Percentiles rank a stretch among this genome's conserved stretches.
Conservation (phyloP, 2,113 vertebrate genomes). For the Talpa occidentalis region DNA sequence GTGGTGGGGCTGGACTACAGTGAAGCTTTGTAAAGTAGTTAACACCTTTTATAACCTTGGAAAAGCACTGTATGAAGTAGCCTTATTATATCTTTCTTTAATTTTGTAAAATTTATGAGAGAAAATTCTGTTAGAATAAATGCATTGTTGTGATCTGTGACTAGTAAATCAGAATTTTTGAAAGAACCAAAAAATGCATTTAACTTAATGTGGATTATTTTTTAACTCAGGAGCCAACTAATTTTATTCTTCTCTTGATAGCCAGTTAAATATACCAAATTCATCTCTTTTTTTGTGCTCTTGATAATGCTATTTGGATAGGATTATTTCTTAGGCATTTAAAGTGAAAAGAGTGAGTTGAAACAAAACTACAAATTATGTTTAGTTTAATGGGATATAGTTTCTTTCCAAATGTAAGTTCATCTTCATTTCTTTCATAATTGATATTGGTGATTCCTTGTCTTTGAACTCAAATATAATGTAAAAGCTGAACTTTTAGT, state of each 20-base stretch:
- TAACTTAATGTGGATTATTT: neutral
- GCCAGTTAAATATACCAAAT: conserved; percentile 12
- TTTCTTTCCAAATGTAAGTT: conserved; percentile 45
- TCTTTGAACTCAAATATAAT: conserved; percentile 49
- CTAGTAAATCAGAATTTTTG: neutral
- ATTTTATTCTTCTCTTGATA: neutral
- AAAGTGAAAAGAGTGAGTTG: neutral
- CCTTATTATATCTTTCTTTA: neutral
- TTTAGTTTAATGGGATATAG: conserved; percentile 41
- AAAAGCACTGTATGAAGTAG: neutral
- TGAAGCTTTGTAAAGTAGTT: conserved; percentile 40
- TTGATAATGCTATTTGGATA: conserved; percentile 32
- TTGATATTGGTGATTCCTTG: neutral
- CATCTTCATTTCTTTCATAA: conserved; percentile 32
- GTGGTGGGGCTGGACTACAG: neutral
- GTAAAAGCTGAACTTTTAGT: neutral
- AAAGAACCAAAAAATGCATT: neutral
- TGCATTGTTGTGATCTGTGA: neutral
- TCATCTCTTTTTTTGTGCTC: neutral
- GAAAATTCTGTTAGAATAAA: neutral
- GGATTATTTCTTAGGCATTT: conserved; percentile 1
- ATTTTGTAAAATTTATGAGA: neutral
- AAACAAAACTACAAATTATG: conserved; percentile 44
- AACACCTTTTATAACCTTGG: conserved; percentile 49
- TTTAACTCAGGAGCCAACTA: neutral